Percentiles rank a stretch among this genome's conserved stretches.
These are phyloP conservation scores for Darevskia mixta DNA, from an alignment of 2,797 vertebrate genomes.

Conservation along the genomic window DNA sequence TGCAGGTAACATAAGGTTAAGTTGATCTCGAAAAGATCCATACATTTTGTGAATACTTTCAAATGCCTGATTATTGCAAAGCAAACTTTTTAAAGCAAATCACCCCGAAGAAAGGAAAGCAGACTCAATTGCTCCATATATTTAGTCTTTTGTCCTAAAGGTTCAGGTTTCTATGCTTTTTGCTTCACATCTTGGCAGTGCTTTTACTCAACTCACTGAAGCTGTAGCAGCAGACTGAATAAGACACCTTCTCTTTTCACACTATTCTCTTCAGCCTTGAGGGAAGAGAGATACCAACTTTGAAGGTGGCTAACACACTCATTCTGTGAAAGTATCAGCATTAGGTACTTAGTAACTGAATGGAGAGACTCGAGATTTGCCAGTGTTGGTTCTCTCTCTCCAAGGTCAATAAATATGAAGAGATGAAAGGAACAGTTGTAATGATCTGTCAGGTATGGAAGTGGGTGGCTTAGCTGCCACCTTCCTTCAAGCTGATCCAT, in stretches of 20 bases:
- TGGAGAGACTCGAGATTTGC: neutral
- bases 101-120: neutral
- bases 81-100: neutral
- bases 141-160: neutral
- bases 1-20: neutral
- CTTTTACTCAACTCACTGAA: neutral
- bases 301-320: neutral
- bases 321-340: neutral
- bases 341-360: neutral
- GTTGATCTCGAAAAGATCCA: neutral
- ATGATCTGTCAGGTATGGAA: neutral
- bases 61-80: neutral
- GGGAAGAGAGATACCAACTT: neutral
- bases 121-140: neutral
- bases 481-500: neutral
- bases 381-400: neutral
- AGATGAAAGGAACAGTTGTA: neutral
- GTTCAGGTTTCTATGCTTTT: neutral
- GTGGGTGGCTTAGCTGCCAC: neutral
- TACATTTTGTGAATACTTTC: neutral
- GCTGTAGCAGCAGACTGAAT: neutral
- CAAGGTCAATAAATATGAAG: neutral
- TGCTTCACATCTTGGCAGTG: neutral
- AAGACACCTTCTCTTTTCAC: neutral
- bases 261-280: neutral